A percentile compares a stretch with the other conserved stretches of the same genome.
Conservation (phyloP, 1,140 invertebrate genomes). For the Drosophila ambigua region DNA sequence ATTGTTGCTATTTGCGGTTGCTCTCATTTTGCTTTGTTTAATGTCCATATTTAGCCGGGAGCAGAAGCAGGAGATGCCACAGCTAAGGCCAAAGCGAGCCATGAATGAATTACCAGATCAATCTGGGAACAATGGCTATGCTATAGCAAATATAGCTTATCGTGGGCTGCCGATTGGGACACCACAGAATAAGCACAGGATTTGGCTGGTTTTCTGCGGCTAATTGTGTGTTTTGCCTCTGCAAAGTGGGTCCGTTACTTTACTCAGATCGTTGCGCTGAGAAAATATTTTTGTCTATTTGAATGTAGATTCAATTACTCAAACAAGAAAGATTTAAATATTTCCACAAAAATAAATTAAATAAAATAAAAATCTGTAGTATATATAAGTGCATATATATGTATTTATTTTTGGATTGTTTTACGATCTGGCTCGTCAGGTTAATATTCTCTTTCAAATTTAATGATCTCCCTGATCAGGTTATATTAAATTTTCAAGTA, state of each 20-base stretch:
- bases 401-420: too few relatives aligned
- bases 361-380: too few relatives aligned
- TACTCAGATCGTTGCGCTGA: not conserved
- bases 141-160: slow-evolving; percentile 59
- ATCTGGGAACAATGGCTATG: slow-evolving; percentile 46
- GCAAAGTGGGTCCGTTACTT: too few relatives aligned
- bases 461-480: too few relatives aligned
- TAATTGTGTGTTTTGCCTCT: not conserved
- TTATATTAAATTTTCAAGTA: too few relatives aligned
- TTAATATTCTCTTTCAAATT: too few relatives aligned
- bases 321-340: too few relatives aligned
- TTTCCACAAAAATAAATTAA: too few relatives aligned
- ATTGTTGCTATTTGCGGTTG: slow-evolving; percentile 74
- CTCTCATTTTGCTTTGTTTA: slow-evolving; percentile 74
- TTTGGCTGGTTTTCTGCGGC: not conserved
- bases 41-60: slow-evolving; percentile 73
- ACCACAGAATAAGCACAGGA: not conserved
- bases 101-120: slow-evolving; percentile 55
- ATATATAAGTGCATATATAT: too few relatives aligned
- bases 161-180: slow-evolving; percentile 25
- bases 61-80: slow-evolving; percentile 12
- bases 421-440: too few relatives aligned
- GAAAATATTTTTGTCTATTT: too few relatives aligned
- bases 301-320: too few relatives aligned
- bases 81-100: slow-evolving; percentile 26